phyloP scores from a whole-genome alignment of 2,113 vertebrate species.

The Hippocampus abdominalis region DNA sequence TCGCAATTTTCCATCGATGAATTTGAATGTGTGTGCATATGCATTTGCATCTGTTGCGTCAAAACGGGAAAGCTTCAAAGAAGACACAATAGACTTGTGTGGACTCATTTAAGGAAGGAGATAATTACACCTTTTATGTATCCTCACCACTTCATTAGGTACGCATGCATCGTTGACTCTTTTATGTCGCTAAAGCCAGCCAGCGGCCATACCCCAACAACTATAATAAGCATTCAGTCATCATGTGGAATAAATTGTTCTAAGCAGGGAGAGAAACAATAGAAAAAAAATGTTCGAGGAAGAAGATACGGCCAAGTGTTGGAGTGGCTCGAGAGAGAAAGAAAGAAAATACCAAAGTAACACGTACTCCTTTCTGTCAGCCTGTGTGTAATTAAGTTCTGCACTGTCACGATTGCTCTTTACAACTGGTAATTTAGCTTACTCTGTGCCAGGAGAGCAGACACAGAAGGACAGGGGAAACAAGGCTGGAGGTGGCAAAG shows the following conservation, averaged over 20 bases:
- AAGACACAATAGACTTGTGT: neutral
- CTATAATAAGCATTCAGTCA: conserved; percentile 30
- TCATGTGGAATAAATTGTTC: conserved; percentile 6
- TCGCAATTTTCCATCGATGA: no score
- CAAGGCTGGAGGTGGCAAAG: neutral
- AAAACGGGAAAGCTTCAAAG: neutral
- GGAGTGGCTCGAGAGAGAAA: neutral
- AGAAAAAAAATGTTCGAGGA: conserved; percentile 19
- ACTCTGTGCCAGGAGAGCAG: conserved; percentile 51
- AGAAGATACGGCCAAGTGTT: conserved; percentile 7
- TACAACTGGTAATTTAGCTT: conserved; percentile 68
- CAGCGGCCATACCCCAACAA: neutral
- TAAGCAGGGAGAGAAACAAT: conserved; percentile 33
- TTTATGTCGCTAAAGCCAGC: neutral
- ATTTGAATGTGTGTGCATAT: neutral
- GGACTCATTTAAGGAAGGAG: neutral
- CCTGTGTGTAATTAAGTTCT: conserved; percentile 68
- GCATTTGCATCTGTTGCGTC: neutral
- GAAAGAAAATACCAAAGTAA: conserved; percentile 33
- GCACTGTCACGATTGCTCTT: conserved; percentile 59
- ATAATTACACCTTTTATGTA: neutral
- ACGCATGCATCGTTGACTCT: neutral
- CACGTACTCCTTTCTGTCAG: conserved; percentile 57
- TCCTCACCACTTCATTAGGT: no score
- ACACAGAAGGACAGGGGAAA: conserved; percentile 22